Evolutionary conservation across 2,888 invertebrate genomes (phyloP).

Genomic region (Gari tellinella): DNA sequence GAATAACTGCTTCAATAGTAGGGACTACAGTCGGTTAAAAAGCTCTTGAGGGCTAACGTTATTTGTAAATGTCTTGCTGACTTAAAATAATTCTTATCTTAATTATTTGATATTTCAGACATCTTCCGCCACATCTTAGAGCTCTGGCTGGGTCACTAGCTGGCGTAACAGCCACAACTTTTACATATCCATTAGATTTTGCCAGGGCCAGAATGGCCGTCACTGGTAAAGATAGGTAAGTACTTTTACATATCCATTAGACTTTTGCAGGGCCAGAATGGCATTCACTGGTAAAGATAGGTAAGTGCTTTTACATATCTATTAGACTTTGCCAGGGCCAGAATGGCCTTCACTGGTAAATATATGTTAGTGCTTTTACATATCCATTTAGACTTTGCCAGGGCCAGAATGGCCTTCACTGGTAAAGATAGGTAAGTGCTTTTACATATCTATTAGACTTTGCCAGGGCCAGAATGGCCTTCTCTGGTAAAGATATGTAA

Average conservation of each 20-base stretch:
- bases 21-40: too few species aligned
- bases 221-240: constrained; percentile 91
- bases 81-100: too few species aligned
- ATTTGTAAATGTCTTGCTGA: too few species aligned
- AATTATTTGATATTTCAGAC: constrained; percentile 71
- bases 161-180: constrained; percentile 96
- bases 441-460: constrained; percentile 98
- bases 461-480: constrained; percentile 98
- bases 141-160: constrained; percentile 97
- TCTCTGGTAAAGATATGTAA: constrained; percentile 92
- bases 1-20: too few species aligned
- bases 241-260: constrained; percentile 95
- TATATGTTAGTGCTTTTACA: constrained; percentile 91
- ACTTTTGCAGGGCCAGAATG: constrained; percentile 98
- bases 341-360: constrained; percentile 97
- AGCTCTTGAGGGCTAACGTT: too few species aligned
- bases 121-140: constrained; percentile 86
- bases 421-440: constrained; percentile 89
- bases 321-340: constrained; percentile 96
- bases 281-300: constrained; percentile 94
- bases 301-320: constrained; percentile 95
- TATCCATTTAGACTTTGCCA: constrained; percentile 98
- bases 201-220: constrained; percentile 99
- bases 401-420: constrained; percentile 98
- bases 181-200: constrained; percentile 98